phyloP scores from a whole-genome alignment of 1,140 invertebrate genomes.

The Ditylenchus dipsaci region DNA sequence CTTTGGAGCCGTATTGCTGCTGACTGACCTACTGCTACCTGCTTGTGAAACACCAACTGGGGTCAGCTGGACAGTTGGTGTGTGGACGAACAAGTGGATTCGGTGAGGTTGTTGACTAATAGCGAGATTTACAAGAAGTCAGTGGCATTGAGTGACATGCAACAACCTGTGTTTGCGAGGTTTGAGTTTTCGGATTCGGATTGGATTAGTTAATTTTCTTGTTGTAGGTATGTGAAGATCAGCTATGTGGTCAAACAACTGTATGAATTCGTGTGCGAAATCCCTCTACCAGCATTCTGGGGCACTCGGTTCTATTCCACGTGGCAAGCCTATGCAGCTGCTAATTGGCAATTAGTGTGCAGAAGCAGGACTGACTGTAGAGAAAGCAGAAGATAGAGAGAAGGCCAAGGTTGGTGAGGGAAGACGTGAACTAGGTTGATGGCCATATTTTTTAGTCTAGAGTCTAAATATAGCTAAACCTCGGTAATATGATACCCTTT shows the following conservation, averaged over 20 bases:
- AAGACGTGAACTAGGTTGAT: no score
- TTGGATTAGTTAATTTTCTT: neutral
- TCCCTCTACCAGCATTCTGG: slow-evolving; percentile 6
- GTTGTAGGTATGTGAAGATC: slow-evolving; percentile 14
- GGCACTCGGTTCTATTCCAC: slow-evolving; percentile 7
- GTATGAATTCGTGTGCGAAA: slow-evolving; percentile 3
- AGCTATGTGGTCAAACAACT: slow-evolving; percentile 15
- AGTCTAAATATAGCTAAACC: no score
- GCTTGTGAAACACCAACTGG: slow-evolving; percentile 57
- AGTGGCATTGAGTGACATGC: slow-evolving; percentile 12
- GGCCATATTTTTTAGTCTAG: no score
- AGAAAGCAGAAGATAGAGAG: no score
- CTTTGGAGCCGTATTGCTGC: slow-evolving; percentile 75
- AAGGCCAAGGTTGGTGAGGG: no score
- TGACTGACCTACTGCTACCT: slow-evolving; percentile 83
- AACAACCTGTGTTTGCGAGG: neutral
- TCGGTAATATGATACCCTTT: no score
- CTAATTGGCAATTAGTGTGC: neutral
- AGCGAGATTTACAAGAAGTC: slow-evolving; percentile 28
- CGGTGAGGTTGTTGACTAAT: slow-evolving; percentile 8
- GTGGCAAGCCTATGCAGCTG: slow-evolving; percentile 4
- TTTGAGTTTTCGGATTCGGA: neutral
- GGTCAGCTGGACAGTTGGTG: slow-evolving; percentile 24
- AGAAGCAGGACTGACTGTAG: no score
- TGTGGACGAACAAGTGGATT: slow-evolving; percentile 18